Conservation (phyloP, 2,113 vertebrate species). For the Charadrius vociferus region DNA sequence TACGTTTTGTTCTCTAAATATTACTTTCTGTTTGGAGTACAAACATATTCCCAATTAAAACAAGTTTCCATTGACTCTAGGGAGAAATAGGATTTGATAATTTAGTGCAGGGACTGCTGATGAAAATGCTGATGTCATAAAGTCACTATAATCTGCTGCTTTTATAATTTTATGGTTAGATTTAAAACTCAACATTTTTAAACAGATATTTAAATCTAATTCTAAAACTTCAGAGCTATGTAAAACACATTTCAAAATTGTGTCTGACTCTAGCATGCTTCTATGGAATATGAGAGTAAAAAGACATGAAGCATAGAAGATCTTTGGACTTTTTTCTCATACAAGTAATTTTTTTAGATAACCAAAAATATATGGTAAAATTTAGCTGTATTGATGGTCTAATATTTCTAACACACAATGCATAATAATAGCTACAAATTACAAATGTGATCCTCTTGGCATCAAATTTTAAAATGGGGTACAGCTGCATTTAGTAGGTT, state of each 20-base stretch:
- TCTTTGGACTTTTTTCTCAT: not conserved
- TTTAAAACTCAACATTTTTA: not conserved
- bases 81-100: not conserved
- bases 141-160: not conserved
- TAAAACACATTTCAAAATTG: not conserved
- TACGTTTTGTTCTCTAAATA: not conserved
- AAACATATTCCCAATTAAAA: not conserved
- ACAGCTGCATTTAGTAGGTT: not conserved
- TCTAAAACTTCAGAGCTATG: not conserved
- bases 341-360: not conserved
- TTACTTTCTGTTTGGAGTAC: not conserved
- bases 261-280: not conserved
- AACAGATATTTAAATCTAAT: not conserved
- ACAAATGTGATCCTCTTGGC: not conserved
- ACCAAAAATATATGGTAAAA: not conserved
- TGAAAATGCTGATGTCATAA: slow-evolving; percentile 11
- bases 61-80: not conserved
- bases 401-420: not conserved
- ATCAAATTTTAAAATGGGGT: not conserved
- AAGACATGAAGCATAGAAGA: not conserved
- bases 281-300: not conserved
- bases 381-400: not conserved
- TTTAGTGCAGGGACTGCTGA: not conserved
- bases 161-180: not conserved
- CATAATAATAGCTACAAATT: not conserved